Percentiles rank a stretch among this genome's conserved stretches.
Conservation (phyloP, 2,888 invertebrate genomes). For the Ptilodon capucinus region DNA sequence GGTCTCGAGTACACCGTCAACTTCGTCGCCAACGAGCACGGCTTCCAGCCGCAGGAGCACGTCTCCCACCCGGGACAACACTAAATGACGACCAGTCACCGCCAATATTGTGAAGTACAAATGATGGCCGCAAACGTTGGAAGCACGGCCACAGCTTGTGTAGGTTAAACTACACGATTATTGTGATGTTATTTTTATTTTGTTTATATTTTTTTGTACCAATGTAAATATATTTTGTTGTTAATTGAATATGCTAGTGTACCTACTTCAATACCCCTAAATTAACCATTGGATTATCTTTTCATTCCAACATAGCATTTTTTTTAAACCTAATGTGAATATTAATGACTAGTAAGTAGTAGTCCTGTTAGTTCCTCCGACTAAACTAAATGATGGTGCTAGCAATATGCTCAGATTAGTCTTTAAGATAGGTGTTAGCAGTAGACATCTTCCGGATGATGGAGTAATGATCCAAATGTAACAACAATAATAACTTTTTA, state of each 20-base stretch:
- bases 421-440: too few species aligned
- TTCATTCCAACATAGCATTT: too few species aligned
- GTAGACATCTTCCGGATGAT: too few species aligned
- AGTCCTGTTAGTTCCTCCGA: too few species aligned
- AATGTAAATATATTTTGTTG: not conserved
- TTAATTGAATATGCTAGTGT: not conserved
- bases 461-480: too few species aligned
- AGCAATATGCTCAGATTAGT: too few species aligned
- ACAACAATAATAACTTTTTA: too few species aligned
- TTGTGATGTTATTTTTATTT: not conserved
- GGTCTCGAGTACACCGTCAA: slow-evolving; percentile 76
- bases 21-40: slow-evolving; percentile 81
- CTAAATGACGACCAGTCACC: not conserved
- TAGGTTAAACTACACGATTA: not conserved
- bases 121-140: not conserved
- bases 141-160: not conserved
- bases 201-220: not conserved
- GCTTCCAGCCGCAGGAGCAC: slow-evolving; percentile 74
- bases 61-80: slow-evolving; percentile 40
- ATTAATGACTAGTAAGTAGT: too few species aligned
- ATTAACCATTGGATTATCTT: too few species aligned
- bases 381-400: too few species aligned
- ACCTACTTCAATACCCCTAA: not conserved
- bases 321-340: too few species aligned
- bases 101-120: not conserved